These are phyloP conservation scores for Dicycla oo DNA, from an alignment of 2,888 invertebrate genomes.

Conservation along the genomic window DNA sequence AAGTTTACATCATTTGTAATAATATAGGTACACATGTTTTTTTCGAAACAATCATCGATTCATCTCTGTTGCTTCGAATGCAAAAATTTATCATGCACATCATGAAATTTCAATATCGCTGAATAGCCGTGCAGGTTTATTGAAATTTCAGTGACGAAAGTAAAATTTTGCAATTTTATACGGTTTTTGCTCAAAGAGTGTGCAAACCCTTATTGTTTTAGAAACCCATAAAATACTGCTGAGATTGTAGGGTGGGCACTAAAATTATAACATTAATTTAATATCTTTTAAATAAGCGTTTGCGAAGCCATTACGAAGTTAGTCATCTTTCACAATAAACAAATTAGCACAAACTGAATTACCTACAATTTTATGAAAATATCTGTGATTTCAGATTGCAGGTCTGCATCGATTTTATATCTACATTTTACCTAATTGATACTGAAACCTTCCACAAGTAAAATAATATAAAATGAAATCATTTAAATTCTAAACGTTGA, in stretches of 20 bases:
- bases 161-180: slow-evolving; percentile 47
- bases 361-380: not conserved
- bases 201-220: slow-evolving; percentile 36
- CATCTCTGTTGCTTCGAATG: slow-evolving; percentile 28
- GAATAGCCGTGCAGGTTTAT: slow-evolving; percentile 41
- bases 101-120: slow-evolving; percentile 33
- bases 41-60: slow-evolving; percentile 53
- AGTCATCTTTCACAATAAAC: not conserved
- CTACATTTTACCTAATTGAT: not conserved
- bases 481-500: not conserved
- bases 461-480: not conserved
- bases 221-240: slow-evolving; percentile 10
- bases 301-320: not conserved
- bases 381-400: not conserved
- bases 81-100: slow-evolving; percentile 57
- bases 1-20: slow-evolving; percentile 58
- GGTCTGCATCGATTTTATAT: not conserved
- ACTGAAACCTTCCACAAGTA: not conserved
- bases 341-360: not conserved
- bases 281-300: not conserved
- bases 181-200: slow-evolving; percentile 23
- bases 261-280: not conserved
- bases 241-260: slow-evolving; percentile 5
- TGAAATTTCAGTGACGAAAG: slow-evolving; percentile 50
- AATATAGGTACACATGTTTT: slow-evolving; percentile 51